Base-by-base conservation (phyloP, 1,140 invertebrate genomes). In the Conus betulinus region DNA sequence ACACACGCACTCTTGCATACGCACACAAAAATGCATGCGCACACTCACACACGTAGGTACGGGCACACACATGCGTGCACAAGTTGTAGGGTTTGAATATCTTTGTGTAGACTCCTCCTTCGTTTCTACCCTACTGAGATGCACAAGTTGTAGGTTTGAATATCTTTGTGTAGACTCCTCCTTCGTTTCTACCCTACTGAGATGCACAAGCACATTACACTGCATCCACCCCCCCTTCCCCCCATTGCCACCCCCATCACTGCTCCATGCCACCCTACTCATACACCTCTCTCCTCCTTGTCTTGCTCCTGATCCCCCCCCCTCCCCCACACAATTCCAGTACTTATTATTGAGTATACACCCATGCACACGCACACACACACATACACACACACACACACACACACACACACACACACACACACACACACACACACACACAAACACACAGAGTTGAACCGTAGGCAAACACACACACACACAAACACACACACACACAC, bases 361-460 rank as follows among this genome's bases (percentile, higher is more conserved):
- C n/a, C 2, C 78, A 79, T 25, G 2, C 79, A 82, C 79, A 82
- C 79, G 52, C 79, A 82, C 79, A 82, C 79, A 82, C 5, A 79
- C n/a, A 79, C 78, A 79, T 25, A 6, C 79, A 82, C 79, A 82
- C 79, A 82, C 79, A 82, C 79, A 82, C 79, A 82, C 79, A 82
- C 79, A 82, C 79, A 82, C 67, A 71, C 8, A 71, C 67, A 71
- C 67, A 71, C 67, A 8, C 67, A 71, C 67, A 8, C 67, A 71
- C 67, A 11, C 67, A 60, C 57, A 60, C 57, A 60, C 57, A 60
- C 57, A 2, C 57, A 60, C 57, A 60, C 57, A 60, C 4, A 60
- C 57, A 60, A 1, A 60, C 57, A 60, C 57, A 60, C 4, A 60
- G n/a, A n/a, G n/a, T n/a, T n/a, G n/a, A n/a, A n/a, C n/a, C n/a